Evolutionary conservation across 1,140 invertebrate species (phyloP).

Genomic region (Calephelis nemesis): DNA sequence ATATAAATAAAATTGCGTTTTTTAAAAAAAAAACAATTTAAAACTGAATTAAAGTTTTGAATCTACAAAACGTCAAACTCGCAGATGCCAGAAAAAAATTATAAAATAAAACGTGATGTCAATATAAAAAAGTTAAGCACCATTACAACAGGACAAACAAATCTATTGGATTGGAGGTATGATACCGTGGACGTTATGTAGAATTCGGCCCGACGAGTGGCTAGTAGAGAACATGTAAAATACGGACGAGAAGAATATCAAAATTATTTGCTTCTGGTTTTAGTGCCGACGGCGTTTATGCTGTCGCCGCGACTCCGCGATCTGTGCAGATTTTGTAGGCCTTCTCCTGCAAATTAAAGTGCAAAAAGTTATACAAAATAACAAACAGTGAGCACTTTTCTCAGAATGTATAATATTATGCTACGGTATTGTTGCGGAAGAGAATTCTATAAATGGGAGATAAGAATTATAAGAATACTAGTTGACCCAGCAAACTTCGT

Average conservation of each 20-base stretch:
- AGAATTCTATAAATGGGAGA: no score
- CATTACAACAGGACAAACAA: conserved; percentile 51
- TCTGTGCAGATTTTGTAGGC: conserved; percentile 79
- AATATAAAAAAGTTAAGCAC: conserved; percentile 52
- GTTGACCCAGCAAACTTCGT: no score
- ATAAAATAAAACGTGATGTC: conserved; percentile 6
- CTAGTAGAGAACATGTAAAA: conserved; percentile 11
- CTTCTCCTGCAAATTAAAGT: conserved; percentile 66
- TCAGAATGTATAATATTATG: no score
- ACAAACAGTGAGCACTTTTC: not conserved
- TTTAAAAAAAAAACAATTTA: not conserved
- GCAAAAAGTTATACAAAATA: not conserved
- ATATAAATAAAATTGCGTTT: not conserved
- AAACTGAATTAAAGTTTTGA: conserved; percentile 6
- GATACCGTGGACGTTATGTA: conserved; percentile 45
- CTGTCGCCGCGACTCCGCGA: conserved; percentile 85
- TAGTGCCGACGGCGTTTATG: conserved; percentile 82
- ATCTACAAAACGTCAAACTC: not conserved
- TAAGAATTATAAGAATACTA: no score
- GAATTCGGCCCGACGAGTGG: conserved; percentile 42
- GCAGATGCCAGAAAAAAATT: not conserved
- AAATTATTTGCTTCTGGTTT: conserved; percentile 66
- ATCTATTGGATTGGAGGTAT: conserved; percentile 10
- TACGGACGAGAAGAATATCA: conserved; percentile 2
- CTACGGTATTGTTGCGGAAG: no score